Evolutionary conservation across 2,888 invertebrate species (phyloP).

Genomic region (Drosophila koepferae): DNA sequence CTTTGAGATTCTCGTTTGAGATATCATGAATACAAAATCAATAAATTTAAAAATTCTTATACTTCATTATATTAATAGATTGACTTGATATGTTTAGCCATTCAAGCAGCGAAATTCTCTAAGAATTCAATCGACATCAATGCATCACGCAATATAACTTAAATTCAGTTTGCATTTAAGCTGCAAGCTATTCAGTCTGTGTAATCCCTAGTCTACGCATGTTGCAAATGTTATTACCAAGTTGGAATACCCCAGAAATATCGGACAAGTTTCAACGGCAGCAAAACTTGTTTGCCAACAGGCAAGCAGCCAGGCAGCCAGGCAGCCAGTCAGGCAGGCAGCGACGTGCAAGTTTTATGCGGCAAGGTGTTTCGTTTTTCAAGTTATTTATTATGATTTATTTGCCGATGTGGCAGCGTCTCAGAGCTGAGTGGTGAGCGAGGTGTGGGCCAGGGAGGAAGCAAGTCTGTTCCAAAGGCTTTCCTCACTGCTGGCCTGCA

Average conservation of each 20-base stretch:
- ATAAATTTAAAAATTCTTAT: neutral
- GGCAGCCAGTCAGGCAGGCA: conserved; percentile 33
- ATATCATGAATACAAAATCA: neutral
- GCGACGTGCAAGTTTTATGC: conserved; percentile 73
- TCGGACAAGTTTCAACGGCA: conserved; percentile 16
- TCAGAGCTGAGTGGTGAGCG: conserved; percentile 28
- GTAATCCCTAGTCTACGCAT: conserved; percentile 13
- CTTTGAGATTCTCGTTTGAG: neutral
- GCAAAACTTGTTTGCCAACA: conserved; percentile 50
- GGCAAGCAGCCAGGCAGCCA: conserved; percentile 10
- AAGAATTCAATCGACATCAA: too few relatives aligned
- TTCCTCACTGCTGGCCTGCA: conserved; percentile 54
- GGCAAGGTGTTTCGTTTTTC: conserved; percentile 81
- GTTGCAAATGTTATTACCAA: conserved; percentile 16
- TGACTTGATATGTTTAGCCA: too few relatives aligned
- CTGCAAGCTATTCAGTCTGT: neutral
- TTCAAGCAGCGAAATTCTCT: too few relatives aligned
- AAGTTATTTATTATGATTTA: conserved; percentile 83
- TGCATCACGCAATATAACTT: neutral
- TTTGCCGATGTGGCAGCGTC: conserved; percentile 74
- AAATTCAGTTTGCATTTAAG: neutral
- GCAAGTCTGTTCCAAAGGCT: conserved; percentile 26
- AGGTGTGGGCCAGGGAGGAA: conserved; percentile 4
- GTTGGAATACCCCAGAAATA: conserved; percentile 12
- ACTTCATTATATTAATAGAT: neutral